Percentiles rank a stretch among this genome's conserved stretches.
These are phyloP conservation scores for Tipula lateralis DNA, from an alignment of 2,888 invertebrate genomes.

Conservation along the genomic window DNA sequence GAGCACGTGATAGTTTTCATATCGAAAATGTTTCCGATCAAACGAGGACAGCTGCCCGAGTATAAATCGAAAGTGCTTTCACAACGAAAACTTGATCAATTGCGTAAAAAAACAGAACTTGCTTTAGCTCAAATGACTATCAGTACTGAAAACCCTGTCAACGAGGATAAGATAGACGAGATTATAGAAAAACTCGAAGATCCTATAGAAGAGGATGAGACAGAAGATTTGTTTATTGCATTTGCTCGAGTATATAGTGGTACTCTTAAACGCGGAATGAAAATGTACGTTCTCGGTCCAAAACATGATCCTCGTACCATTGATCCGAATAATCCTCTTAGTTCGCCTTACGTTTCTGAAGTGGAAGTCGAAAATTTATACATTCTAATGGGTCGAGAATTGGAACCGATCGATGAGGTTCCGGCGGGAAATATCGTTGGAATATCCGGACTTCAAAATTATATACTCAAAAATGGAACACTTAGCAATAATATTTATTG, in stretches of 20 bases:
- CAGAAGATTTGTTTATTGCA: slow-evolving; percentile 69
- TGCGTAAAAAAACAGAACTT: background rate
- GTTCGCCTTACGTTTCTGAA: slow-evolving; percentile 45
- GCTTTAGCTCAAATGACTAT: background rate
- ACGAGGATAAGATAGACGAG: slow-evolving; percentile 30
- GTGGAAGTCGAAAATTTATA: slow-evolving; percentile 69
- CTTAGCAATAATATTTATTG: slow-evolving; percentile 74
- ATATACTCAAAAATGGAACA: slow-evolving; percentile 85
- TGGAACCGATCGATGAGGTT: slow-evolving; percentile 71
- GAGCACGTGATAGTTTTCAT: slow-evolving; percentile 54
- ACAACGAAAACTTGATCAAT: slow-evolving; percentile 57
- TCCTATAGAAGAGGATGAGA: slow-evolving; percentile 38
- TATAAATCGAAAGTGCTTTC: slow-evolving; percentile 74
- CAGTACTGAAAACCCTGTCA: background rate
- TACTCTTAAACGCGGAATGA: slow-evolving; percentile 66
- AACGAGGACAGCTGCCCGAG: slow-evolving; percentile 68
- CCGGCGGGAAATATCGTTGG: slow-evolving; percentile 88
- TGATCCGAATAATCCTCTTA: slow-evolving; percentile 38
- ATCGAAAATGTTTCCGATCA: slow-evolving; percentile 78
- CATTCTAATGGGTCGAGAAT: slow-evolving; percentile 87
- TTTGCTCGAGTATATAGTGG: slow-evolving; percentile 94
- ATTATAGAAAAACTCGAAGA: slow-evolving; percentile 39
- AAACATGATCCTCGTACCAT: slow-evolving; percentile 74
- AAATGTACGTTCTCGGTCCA: slow-evolving; percentile 78
- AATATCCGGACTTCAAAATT: slow-evolving; percentile 81